Evolutionary conservation across 2,113 vertebrate species (phyloP).

Genomic region (Holacanthus passer): DNA sequence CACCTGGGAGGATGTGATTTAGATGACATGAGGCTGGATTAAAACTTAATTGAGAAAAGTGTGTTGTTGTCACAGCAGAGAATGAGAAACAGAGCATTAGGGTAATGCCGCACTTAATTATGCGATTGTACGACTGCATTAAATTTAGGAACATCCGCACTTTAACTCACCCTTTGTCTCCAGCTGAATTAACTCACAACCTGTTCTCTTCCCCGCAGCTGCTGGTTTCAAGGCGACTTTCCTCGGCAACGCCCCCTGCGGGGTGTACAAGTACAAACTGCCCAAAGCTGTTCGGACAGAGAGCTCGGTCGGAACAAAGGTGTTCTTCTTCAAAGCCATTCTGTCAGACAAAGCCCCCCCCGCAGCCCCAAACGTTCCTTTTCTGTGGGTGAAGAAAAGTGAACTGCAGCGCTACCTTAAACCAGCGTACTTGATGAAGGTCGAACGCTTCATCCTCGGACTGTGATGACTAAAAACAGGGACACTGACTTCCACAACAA

Average conservation of each 20-base stretch:
- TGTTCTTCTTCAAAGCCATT: slow-evolving; percentile 98
- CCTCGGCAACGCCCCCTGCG: slow-evolving; percentile 93
- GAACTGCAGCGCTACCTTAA: slow-evolving; percentile 92
- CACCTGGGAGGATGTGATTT: slow-evolving; percentile 30
- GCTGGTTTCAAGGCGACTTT: slow-evolving; percentile 87
- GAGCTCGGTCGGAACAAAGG: slow-evolving; percentile 86
- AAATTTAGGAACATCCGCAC: slow-evolving; percentile 18
- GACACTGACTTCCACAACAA: slow-evolving; percentile 7
- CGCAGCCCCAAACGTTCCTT: slow-evolving; percentile 41
- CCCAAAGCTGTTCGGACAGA: slow-evolving; percentile 87
- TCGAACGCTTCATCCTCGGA: slow-evolving; percentile 87
- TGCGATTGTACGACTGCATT: not conserved
- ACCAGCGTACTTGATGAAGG: slow-evolving; percentile 89
- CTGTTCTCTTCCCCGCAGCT: slow-evolving; percentile 75
- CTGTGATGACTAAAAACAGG: slow-evolving; percentile 75
- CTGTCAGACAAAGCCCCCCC: slow-evolving; percentile 78
- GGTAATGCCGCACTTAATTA: slow-evolving; percentile 32
- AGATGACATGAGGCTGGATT: slow-evolving; percentile 56
- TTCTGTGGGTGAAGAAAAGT: slow-evolving; percentile 90
- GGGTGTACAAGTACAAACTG: slow-evolving; percentile 96
- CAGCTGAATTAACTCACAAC: slow-evolving; percentile 14
- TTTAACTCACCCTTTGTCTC: slow-evolving; percentile 28
- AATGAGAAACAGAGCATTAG: slow-evolving; percentile 6
- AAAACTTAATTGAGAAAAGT: slow-evolving; percentile 32
- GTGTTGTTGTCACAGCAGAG: slow-evolving; percentile 32